Evolutionary conservation across 2,113 vertebrate genomes (phyloP).

Genomic region (Gallinago media): DNA sequence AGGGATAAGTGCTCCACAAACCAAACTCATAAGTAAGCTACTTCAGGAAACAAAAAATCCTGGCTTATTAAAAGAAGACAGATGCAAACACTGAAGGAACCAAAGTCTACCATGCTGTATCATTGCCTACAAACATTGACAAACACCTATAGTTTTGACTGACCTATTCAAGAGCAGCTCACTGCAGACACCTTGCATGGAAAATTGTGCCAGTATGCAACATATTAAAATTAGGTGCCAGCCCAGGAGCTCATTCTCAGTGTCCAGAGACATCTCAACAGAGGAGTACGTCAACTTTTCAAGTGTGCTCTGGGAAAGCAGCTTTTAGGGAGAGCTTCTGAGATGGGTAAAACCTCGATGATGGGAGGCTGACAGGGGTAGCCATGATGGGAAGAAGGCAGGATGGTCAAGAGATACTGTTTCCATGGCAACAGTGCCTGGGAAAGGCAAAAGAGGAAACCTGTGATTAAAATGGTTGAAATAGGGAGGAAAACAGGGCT

Average conservation of each 20-base stretch:
- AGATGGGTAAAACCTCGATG: neutral
- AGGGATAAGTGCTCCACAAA: neutral
- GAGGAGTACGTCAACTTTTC: accelerated
- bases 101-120: neutral
- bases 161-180: neutral
- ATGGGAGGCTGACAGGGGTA: conserved; percentile 3
- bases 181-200: neutral
- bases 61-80: neutral
- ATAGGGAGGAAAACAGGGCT: neutral
- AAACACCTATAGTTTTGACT: neutral
- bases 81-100: neutral
- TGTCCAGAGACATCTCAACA: neutral
- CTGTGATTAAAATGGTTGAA: neutral
- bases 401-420: conserved; percentile 40
- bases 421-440: conserved; percentile 51
- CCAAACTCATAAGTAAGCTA: neutral
- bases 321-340: neutral
- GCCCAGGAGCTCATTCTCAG: accelerated
- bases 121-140: neutral
- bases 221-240: neutral
- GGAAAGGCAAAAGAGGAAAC: conserved; percentile 34
- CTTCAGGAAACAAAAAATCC: neutral
- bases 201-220: neutral
- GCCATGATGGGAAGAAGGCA: conserved; percentile 13
- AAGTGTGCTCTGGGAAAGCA: accelerated